These are phyloP conservation scores for Melinaea marsaeus DNA, from an alignment of 2,888 invertebrate genomes.

Conservation along the genomic window DNA sequence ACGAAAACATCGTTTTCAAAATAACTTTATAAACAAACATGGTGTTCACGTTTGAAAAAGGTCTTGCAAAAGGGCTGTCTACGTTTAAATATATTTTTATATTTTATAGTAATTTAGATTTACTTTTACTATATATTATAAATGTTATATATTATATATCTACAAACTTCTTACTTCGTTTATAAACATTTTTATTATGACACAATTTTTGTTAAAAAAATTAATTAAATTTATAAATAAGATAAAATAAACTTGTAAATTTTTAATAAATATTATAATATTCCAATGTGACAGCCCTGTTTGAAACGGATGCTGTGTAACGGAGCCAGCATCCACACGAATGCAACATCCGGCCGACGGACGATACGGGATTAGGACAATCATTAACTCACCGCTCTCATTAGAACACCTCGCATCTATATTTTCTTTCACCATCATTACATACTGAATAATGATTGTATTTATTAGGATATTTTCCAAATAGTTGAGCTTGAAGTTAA, in stretches of 20 bases:
- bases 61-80: constrained; percentile 39
- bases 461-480: background rate
- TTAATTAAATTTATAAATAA: no score
- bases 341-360: constrained; percentile 47
- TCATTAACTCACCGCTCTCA: constrained; percentile 9
- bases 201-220: no score
- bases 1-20: constrained; percentile 47
- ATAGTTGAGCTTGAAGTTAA: no score
- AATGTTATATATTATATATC: background rate
- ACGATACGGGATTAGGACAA: constrained; percentile 26
- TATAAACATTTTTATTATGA: no score
- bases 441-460: no score
- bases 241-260: no score
- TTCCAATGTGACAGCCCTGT: constrained; percentile 25
- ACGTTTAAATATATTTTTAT: constrained; percentile 1
- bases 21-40: constrained; percentile 63
- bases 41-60: constrained; percentile 42
- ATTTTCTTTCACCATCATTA: no score
- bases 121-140: background rate
- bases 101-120: background rate
- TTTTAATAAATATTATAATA: background rate
- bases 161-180: no score
- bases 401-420: background rate
- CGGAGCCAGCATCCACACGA: constrained; percentile 50
- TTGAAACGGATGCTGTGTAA: constrained; percentile 51